Evolutionary conservation across 2,797 vertebrate genomes (phyloP).

Genomic region (Pseudomugil gertrudae): DNA sequence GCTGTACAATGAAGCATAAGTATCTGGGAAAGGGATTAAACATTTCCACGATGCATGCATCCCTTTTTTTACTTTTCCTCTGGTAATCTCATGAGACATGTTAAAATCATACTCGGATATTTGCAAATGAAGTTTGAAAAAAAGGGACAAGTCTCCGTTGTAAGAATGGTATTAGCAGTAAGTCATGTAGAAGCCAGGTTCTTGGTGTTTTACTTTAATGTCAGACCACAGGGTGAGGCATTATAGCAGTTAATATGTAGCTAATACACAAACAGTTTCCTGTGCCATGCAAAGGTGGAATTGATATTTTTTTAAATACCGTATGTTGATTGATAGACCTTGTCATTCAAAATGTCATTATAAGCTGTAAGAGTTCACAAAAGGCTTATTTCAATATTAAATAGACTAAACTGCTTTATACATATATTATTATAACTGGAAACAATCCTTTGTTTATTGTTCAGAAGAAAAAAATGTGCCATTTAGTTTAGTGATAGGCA

Average conservation of each 20-base stretch:
- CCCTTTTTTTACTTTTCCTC: slow-evolving; percentile 5
- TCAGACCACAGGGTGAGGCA: neutral
- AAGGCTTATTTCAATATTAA: slow-evolving; percentile 18
- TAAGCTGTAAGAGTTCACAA: neutral
- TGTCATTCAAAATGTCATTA: too few species aligned
- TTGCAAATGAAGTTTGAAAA: slow-evolving; percentile 2
- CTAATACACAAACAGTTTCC: too few species aligned
- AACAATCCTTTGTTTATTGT: neutral
- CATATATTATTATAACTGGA: neutral
- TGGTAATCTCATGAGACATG: slow-evolving; percentile 17
- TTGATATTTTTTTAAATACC: too few species aligned
- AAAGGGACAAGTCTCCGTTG: slow-evolving; percentile 1
- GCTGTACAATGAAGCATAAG: neutral
- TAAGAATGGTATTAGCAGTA: slow-evolving; percentile 10
- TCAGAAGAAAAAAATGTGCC: too few species aligned
- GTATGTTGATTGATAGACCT: too few species aligned
- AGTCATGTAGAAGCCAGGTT: neutral
- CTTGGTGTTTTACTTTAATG: neutral
- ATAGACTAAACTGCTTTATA: too few species aligned
- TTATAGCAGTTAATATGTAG: neutral
- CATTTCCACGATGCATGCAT: neutral
- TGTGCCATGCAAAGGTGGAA: too few species aligned
- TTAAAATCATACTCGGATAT: slow-evolving; percentile 14
- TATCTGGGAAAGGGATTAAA: neutral
- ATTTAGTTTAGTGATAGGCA: neutral